Percentiles rank a stretch among this genome's conserved stretches.
These are phyloP conservation scores for Papilio xuthus DNA, from an alignment of 1,140 invertebrate genomes.

Conservation along the genomic window DNA sequence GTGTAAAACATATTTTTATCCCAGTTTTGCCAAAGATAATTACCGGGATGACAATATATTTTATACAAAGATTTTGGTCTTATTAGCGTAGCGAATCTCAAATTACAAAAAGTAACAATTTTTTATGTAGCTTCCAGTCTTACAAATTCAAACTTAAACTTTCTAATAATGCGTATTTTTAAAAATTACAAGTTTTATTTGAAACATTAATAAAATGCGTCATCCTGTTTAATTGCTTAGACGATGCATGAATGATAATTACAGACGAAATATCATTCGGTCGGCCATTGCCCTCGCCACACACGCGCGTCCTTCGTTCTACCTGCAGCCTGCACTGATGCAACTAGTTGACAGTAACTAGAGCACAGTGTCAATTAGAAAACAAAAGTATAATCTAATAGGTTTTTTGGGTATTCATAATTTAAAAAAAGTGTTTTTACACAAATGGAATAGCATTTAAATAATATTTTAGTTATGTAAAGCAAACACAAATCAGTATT, in stretches of 20 bases:
- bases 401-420: background rate
- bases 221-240: slow-evolving; percentile 25
- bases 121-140: background rate
- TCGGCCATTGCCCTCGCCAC: slow-evolving; percentile 55
- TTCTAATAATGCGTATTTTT: background rate
- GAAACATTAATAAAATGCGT: background rate
- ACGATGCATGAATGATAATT: slow-evolving; percentile 49
- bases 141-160: background rate
- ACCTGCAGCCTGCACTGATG: slow-evolving; percentile 48
- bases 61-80: no score
- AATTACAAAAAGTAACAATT: no score
- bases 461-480: no score
- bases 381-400: background rate
- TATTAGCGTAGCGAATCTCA: no score
- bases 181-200: background rate
- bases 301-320: slow-evolving; percentile 52
- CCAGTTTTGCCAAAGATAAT: no score
- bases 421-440: background rate
- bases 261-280: slow-evolving; percentile 53
- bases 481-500: no score
- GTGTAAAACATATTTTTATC: no score
- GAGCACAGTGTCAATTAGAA: slow-evolving; percentile 49
- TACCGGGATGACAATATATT: no score
- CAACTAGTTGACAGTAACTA: slow-evolving; percentile 48
- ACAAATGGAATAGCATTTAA: background rate